Conservation (phyloP, 1,140 invertebrate species). For the Spodoptera litura region DNA sequence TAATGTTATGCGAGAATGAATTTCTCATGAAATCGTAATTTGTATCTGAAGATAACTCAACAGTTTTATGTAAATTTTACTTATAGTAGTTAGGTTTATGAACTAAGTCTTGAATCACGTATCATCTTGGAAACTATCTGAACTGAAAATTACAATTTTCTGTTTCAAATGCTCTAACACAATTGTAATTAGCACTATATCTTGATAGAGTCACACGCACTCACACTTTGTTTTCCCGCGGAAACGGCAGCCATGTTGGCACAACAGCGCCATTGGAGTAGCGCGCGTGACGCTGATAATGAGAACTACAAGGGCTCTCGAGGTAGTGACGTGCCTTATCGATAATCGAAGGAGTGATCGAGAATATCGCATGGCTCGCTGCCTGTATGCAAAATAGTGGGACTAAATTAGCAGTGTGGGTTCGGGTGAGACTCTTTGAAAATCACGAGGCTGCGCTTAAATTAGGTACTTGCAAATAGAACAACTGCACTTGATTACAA, state of each 20-base stretch:
- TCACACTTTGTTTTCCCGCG: conserved; percentile 47
- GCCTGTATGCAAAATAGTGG: conserved; percentile 36
- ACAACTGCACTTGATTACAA: too few relatives aligned
- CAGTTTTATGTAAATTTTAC: too few relatives aligned
- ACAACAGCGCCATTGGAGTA: conserved; percentile 68
- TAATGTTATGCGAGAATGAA: too few relatives aligned
- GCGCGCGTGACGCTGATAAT: conserved; percentile 75
- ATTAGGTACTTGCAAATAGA: too few relatives aligned
- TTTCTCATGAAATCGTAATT: too few relatives aligned
- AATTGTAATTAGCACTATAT: conserved; percentile 33
- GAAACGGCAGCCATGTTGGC: conserved; percentile 64
- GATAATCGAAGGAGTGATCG: conserved; percentile 60
- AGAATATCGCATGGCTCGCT: conserved; percentile 25
- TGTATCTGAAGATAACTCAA: too few relatives aligned
- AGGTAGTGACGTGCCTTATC: conserved; percentile 74
- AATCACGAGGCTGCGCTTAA: background rate
- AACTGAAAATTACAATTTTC: background rate
- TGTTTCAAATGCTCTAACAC: conserved; percentile 11
- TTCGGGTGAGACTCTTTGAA: background rate
- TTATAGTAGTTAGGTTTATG: too few relatives aligned
- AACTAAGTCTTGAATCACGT: too few relatives aligned
- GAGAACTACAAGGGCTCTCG: conserved; percentile 65
- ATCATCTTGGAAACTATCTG: too few relatives aligned
- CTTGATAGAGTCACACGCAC: conserved; percentile 40
- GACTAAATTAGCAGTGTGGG: conserved; percentile 16